These are phyloP conservation scores for Criorhina ranunculi DNA, from an alignment of 2,888 invertebrate species.

Conservation along the genomic window DNA sequence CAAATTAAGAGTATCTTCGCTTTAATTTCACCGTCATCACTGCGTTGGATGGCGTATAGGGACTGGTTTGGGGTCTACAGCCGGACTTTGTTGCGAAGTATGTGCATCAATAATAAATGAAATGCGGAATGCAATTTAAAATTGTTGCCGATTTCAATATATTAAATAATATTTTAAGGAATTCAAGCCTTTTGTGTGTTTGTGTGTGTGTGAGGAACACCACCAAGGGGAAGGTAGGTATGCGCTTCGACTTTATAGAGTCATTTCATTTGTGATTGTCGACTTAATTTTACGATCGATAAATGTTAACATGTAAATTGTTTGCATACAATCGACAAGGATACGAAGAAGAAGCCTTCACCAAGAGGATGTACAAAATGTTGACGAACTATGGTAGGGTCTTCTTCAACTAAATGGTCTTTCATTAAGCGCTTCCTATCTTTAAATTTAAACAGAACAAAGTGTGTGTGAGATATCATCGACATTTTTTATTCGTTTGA, in stretches of 20 bases:
- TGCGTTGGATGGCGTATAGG: conserved; percentile 41
- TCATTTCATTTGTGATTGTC: not conserved
- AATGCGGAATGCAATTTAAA: conserved; percentile 75
- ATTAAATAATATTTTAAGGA: conserved; percentile 75
- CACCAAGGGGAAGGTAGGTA: no score
- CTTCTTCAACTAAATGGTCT: no score
- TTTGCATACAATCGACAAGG: not conserved
- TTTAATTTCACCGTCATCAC: conserved; percentile 74
- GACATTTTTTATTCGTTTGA: no score
- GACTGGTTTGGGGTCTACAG: conserved; percentile 27
- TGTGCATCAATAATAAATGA: conserved; percentile 76
- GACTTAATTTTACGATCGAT: not conserved
- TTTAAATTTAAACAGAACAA: no score
- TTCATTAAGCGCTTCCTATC: no score
- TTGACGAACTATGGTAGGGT: no score
- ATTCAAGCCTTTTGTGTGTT: conserved; percentile 35
- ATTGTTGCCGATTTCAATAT: conserved; percentile 71
- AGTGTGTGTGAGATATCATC: no score
- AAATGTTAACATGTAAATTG: conserved; percentile 30
- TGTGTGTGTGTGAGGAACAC: no score
- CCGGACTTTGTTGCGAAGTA: conserved; percentile 57
- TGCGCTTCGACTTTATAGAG: conserved; percentile 27
- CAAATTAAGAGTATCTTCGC: conserved; percentile 72
- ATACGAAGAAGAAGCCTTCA: no score
- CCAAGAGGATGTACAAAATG: no score